phyloP scores from a whole-genome alignment of 2,888 invertebrate genomes.

The Xestia ashworthii region DNA sequence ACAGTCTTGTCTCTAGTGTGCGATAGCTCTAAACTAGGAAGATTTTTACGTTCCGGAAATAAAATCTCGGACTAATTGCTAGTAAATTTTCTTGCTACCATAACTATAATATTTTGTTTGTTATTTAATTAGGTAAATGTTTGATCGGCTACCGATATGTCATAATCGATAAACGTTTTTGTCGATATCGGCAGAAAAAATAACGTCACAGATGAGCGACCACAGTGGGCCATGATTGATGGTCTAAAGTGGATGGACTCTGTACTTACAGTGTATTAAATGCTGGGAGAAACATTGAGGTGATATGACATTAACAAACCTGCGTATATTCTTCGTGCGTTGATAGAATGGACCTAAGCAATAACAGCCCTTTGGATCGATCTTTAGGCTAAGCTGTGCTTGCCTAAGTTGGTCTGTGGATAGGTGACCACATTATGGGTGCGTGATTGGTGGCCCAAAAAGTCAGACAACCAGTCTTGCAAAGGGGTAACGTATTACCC shows the following conservation, averaged over 20 bases:
- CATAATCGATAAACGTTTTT: slow-evolving; percentile 54
- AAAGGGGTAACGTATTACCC: too few species aligned
- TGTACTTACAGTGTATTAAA: background rate
- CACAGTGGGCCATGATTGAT: slow-evolving; percentile 41
- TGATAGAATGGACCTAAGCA: background rate
- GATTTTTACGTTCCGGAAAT: background rate
- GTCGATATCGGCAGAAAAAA: slow-evolving; percentile 5
- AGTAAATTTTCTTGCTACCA: background rate
- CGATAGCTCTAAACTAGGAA: too few species aligned
- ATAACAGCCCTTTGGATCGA: too few species aligned
- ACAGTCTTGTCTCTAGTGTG: too few species aligned
- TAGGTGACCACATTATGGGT: too few species aligned
- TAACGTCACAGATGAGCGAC: slow-evolving; percentile 16
- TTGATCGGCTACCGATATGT: slow-evolving; percentile 44
- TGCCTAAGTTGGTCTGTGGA: too few species aligned
- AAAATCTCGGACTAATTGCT: background rate
- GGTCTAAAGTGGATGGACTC: slow-evolving; percentile 13
- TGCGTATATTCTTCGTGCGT: background rate
- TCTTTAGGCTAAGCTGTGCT: too few species aligned
- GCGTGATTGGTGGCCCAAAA: too few species aligned
- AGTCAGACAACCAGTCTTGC: too few species aligned
- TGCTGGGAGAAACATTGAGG: background rate
- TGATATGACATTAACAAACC: background rate
- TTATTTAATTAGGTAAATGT: slow-evolving; percentile 46
- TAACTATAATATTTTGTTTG: background rate